Evolutionary conservation across 2,113 vertebrate species (phyloP).

Genomic region (Xiphias gladius): DNA sequence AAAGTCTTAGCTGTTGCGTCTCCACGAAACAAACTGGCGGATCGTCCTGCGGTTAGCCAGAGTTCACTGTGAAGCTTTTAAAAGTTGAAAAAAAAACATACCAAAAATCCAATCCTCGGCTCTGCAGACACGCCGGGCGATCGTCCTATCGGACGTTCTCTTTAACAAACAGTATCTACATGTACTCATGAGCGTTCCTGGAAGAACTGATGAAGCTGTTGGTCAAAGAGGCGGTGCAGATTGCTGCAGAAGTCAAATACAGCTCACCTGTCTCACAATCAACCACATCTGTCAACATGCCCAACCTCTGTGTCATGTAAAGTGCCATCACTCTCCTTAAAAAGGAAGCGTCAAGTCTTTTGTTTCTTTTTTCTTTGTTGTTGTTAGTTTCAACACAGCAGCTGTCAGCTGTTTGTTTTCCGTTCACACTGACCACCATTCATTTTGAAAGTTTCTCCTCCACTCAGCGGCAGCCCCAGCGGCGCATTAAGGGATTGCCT

Average conservation of each 20-base stretch:
- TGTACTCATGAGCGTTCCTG: background rate
- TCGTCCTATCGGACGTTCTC: too few relatives aligned
- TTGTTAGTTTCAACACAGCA: constrained; percentile 28
- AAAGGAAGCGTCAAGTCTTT: too few relatives aligned
- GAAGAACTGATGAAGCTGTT: constrained; percentile 15
- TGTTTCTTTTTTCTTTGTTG: background rate
- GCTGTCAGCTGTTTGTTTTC: background rate
- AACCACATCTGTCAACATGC: background rate
- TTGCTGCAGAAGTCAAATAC: background rate
- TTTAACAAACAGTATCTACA: background rate
- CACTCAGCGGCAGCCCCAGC: background rate
- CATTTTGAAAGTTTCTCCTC: background rate
- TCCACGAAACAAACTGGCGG: background rate
- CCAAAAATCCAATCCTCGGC: background rate
- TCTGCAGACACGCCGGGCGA: background rate
- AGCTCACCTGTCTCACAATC: background rate
- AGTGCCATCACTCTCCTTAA: constrained; percentile 14
- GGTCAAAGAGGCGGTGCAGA: background rate
- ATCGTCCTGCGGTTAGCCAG: background rate
- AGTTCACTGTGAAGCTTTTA: background rate
- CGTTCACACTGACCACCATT: background rate
- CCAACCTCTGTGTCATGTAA: constrained; percentile 12
- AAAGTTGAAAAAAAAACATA: too few relatives aligned
- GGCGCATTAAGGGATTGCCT: too few relatives aligned
- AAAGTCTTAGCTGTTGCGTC: background rate